Percentiles rank a stretch among this genome's conserved stretches.
phyloP scores from a whole-genome alignment of 1,140 invertebrate species.

The Drosophila simulans region DNA sequence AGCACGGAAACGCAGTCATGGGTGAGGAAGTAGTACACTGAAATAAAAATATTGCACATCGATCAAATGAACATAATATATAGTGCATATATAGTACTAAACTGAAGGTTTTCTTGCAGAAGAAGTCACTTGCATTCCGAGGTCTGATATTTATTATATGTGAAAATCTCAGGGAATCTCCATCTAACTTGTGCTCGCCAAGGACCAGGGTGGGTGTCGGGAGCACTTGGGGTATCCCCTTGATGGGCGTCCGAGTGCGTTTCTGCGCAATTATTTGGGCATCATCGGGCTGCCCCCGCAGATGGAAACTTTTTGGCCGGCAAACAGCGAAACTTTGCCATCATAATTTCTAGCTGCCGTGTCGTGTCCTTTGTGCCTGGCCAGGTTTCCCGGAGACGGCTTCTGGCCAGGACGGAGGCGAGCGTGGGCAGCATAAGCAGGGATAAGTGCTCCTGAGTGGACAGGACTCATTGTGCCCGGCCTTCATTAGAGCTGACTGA shows the following conservation, averaged over 20 bases:
- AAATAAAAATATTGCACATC: not conserved
- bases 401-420: not conserved
- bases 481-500: conserved; percentile 49
- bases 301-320: conserved; percentile 22
- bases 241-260: conserved; percentile 30
- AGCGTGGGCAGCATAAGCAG: conserved; percentile 37
- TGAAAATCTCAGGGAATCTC: not conserved
- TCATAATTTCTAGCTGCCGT: conserved; percentile 45
- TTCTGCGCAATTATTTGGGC: conserved; percentile 62
- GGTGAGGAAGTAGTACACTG: not conserved
- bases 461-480: conserved; percentile 23
- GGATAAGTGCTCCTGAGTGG: conserved; percentile 50
- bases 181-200: not conserved
- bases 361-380: conserved; percentile 10
- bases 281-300: conserved; percentile 23
- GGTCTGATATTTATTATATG: not conserved
- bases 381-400: not conserved
- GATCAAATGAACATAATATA: too few species aligned
- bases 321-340: conserved; percentile 46
- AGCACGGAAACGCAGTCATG: not conserved
- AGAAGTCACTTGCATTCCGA: too few species aligned
- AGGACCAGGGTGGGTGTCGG: not conserved
- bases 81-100: too few species aligned
- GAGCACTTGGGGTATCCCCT: not conserved
- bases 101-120: too few species aligned